These are phyloP conservation scores for Aquatica leii DNA, from an alignment of 2,888 invertebrate genomes.

Conservation along the genomic window DNA sequence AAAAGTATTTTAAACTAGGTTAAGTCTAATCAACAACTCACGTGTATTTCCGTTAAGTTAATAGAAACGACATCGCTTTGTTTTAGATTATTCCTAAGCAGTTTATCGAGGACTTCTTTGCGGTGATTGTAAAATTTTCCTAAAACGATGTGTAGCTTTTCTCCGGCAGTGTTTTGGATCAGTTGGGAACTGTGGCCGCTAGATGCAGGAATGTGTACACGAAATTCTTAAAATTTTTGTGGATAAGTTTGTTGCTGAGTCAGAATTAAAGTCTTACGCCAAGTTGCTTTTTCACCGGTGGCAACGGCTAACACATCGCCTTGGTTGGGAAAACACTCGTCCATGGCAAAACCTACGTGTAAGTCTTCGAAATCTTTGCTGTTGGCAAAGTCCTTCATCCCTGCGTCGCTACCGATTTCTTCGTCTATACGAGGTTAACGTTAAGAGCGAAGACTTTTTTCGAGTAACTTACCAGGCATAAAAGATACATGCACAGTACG, in stretches of 20 bases:
- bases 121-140: background rate
- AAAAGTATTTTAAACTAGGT: conserved; percentile 37
- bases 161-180: background rate
- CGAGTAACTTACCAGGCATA: conserved; percentile 72
- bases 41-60: conserved; percentile 3
- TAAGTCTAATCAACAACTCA: no score
- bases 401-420: conserved; percentile 84
- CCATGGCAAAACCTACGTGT: conserved; percentile 85
- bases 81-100: background rate
- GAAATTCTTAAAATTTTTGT: background rate
- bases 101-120: background rate
- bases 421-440: no score
- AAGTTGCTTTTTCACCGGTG: conserved; percentile 80
- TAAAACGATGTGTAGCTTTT: background rate
- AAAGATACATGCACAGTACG: conserved; percentile 77
- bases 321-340: conserved; percentile 84
- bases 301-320: conserved; percentile 72
- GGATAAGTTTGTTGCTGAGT: background rate
- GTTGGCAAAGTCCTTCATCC: conserved; percentile 80
- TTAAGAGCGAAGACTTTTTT: no score
- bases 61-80: conserved; percentile 1
- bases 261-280: conserved; percentile 72
- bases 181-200: background rate
- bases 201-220: background rate
- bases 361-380: conserved; percentile 78